Evolutionary conservation across 2,888 invertebrate genomes (phyloP).

Genomic region (Plutella xylostella): DNA sequence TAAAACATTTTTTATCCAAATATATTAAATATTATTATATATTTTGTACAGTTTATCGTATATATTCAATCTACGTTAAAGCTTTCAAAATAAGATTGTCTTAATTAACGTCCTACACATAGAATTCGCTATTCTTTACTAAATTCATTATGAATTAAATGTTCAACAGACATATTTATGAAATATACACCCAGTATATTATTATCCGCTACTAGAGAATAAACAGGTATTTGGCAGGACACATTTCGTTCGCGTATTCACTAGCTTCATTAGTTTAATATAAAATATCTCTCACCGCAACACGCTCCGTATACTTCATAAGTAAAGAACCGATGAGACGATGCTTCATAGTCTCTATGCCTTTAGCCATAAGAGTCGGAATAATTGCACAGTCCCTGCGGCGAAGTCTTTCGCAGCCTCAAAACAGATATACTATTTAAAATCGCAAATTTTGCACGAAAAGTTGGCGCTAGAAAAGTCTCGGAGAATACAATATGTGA

Average conservation of each 20-base stretch:
- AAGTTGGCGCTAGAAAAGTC: no score
- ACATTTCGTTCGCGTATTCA: conserved; percentile 26
- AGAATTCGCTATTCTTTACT: conserved; percentile 30
- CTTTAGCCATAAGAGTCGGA: no score
- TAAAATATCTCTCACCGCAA: conserved; percentile 3
- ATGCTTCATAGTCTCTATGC: not conserved
- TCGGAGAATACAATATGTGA: no score
- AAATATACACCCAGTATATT: conserved; percentile 31
- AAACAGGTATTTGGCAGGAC: conserved; percentile 32
- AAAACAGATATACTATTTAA: no score
- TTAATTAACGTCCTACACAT: conserved; percentile 33
- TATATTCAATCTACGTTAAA: conserved; percentile 40
- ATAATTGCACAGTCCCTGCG: no score
- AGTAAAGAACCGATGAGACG: not conserved
- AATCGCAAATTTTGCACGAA: no score
- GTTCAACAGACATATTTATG: conserved; percentile 26
- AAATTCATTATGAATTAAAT: conserved; percentile 34
- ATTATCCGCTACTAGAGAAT: conserved; percentile 20
- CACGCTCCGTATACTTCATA: not conserved
- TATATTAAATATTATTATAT: conserved; percentile 24
- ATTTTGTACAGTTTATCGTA: conserved; percentile 44
- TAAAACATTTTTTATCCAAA: conserved; percentile 17
- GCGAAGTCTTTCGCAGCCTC: no score
- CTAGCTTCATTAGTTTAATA: not conserved
- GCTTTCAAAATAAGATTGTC: conserved; percentile 58